A percentile compares a stretch with the other conserved stretches of the same genome.
Evolutionary conservation across 2,888 invertebrate species (phyloP).

Genomic region (Agonopterix arenella): DNA sequence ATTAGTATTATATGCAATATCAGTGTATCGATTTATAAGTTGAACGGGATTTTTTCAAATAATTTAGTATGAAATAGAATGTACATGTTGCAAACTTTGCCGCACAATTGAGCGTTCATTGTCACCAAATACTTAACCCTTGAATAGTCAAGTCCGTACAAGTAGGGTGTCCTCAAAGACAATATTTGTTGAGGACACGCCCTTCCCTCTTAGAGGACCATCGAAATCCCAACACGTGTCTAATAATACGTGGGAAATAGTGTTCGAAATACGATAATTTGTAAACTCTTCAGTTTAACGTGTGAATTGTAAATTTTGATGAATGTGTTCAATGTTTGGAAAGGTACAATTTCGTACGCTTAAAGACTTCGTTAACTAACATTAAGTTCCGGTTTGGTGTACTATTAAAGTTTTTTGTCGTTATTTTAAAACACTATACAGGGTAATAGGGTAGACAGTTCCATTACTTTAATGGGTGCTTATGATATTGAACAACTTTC

Average conservation of each 20-base stretch:
- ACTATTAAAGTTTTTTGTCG: no score
- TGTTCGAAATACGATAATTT: constrained; percentile 55
- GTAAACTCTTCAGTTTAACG: constrained; percentile 40
- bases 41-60: not conserved
- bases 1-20: not conserved
- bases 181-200: constrained; percentile 69
- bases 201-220: constrained; percentile 39
- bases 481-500: no score
- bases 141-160: constrained; percentile 49
- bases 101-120: constrained; percentile 29
- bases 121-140: constrained; percentile 46
- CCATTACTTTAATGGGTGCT: no score
- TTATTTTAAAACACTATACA: no score
- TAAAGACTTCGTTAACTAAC: no score
- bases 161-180: constrained; percentile 67
- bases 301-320: constrained; percentile 32
- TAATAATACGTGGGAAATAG: constrained; percentile 55
- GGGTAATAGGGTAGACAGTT: no score
- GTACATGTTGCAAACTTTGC: not conserved
- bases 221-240: constrained; percentile 53
- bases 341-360: no score
- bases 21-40: no score
- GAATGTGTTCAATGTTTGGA: no score
- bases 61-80: no score
- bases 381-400: no score